Percentiles rank a stretch among this genome's conserved stretches.
These are phyloP conservation scores for Beroe forskalii DNA, from an alignment of 37 sponge, comb jelly and placozoan genomes.

Conservation along the genomic window DNA sequence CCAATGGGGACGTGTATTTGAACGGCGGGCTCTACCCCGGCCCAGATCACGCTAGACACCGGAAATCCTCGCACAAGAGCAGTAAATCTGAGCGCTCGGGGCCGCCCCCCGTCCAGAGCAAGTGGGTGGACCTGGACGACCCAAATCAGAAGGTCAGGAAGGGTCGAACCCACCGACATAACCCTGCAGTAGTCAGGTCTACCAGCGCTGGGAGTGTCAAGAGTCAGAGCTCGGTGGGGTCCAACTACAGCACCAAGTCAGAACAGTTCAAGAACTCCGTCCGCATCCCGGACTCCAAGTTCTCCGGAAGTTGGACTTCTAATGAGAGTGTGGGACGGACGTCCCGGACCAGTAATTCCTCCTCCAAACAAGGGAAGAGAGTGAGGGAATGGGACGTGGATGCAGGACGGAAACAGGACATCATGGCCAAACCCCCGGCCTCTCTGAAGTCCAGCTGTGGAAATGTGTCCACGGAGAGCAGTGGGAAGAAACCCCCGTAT, in stretches of 20 bases:
- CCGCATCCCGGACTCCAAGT: slow-evolving; percentile 28
- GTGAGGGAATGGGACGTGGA: slow-evolving; percentile 35
- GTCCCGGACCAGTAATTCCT: background rate
- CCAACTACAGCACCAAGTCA: slow-evolving; percentile 12
- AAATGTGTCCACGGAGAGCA: background rate
- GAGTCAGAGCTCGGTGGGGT: background rate
- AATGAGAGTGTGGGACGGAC: background rate
- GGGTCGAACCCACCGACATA: background rate
- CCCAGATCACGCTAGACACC: background rate
- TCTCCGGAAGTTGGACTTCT: background rate
- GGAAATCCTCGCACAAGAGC: background rate
- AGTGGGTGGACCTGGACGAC: slow-evolving; percentile 36
- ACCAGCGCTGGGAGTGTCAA: slow-evolving; percentile 32
- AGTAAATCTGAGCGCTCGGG: no score
- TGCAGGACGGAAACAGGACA: background rate
- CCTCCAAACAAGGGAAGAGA: background rate
- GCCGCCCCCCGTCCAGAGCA: slow-evolving; percentile 32
- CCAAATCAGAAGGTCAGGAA: background rate
- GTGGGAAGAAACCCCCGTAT: background rate
- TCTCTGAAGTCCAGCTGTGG: slow-evolving; percentile 43
- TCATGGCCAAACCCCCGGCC: background rate
- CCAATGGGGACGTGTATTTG: background rate
- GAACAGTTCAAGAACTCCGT: slow-evolving; percentile 58
- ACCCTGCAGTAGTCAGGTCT: background rate
- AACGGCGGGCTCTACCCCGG: no score